These are phyloP conservation scores for Myrmophylax atrothorax DNA, from an alignment of 2,113 vertebrate genomes.

Conservation along the genomic window DNA sequence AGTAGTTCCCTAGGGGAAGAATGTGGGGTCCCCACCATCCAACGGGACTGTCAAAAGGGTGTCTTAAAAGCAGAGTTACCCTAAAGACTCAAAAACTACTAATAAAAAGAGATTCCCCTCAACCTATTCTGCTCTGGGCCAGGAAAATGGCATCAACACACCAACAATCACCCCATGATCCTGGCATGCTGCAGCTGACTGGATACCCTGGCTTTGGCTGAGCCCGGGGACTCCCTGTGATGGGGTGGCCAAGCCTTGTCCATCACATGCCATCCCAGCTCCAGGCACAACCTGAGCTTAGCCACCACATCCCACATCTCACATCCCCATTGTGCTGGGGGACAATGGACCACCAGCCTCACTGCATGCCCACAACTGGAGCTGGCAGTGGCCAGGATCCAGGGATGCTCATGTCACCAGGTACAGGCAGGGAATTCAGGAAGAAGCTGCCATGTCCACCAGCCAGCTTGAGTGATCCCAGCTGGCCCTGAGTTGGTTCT, in stretches of 20 bases:
- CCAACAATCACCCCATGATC: background rate
- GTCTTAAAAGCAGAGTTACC: background rate
- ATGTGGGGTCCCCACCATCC: background rate
- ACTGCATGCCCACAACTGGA: background rate
- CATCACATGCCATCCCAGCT: background rate
- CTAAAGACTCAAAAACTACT: background rate
- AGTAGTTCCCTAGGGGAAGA: background rate
- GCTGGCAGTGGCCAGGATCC: background rate
- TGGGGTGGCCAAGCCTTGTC: fast-evolving
- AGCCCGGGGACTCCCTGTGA: background rate
- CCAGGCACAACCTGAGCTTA: background rate
- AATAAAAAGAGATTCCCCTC: constrained; percentile 31
- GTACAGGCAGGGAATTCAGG: background rate
- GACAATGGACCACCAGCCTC: fast-evolving
- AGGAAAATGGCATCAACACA: background rate
- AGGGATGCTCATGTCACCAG: background rate
- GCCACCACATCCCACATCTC: background rate
- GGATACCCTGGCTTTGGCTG: background rate
- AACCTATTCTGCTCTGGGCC: background rate
- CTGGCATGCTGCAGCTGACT: fast-evolving
- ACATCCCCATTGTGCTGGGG: fast-evolving
- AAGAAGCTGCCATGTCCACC: background rate
- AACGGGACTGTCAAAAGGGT: background rate
- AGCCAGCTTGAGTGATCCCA: background rate
- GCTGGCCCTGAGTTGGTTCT: background rate